Base-by-base conservation (phyloP, 2,797 vertebrate genomes). In the Arctocebus calabarensis region DNA sequence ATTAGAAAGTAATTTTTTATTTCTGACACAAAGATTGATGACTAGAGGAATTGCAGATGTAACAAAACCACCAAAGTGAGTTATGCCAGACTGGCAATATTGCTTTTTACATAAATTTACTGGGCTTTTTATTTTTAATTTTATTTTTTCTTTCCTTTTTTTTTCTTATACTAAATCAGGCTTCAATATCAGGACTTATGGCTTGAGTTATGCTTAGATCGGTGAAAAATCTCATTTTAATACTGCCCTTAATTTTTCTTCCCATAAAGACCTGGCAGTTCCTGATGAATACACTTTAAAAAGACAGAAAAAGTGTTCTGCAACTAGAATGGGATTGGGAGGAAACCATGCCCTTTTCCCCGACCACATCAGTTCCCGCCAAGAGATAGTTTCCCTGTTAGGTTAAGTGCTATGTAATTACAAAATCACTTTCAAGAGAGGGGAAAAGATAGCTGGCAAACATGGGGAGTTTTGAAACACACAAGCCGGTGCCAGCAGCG, bases 381-480 rank as follows among this genome's bases (percentile, higher is more conserved):
- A 78, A 96, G 92, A 97, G 94, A 97, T 84, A 96, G 96, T 97
- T 97, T 98, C 96, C 96, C 84, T 94, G 62, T 97, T 97, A 97
- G 37, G 59, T 77, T 95, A 97, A 98, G 95, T 94, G 66, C 93
- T 96, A 52, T 68, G 32, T 92, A 97, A 98, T 98, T 98, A 96
- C 92, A 96, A 95, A 97, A 70, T 96, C 96, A 79, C 94, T 98
- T 98, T 97, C 90, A 96, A 94, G 91, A 96, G 61, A 12, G 8
- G 7, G 52, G 66, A 13, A 9, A 89, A 95, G 95, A 90, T 73
- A 88, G 87, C 96, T 98, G 97, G 97, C 92, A 96, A 96, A 96
- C 97, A 97, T 98, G 98, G 97, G 97, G 43, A 96, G 93, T 96
- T 95, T 94, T 96, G 96, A 96, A 97, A 96, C 92, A 97, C 94